phyloP scores from a whole-genome alignment of 2,888 invertebrate species.

The Drosophila ezoana region DNA sequence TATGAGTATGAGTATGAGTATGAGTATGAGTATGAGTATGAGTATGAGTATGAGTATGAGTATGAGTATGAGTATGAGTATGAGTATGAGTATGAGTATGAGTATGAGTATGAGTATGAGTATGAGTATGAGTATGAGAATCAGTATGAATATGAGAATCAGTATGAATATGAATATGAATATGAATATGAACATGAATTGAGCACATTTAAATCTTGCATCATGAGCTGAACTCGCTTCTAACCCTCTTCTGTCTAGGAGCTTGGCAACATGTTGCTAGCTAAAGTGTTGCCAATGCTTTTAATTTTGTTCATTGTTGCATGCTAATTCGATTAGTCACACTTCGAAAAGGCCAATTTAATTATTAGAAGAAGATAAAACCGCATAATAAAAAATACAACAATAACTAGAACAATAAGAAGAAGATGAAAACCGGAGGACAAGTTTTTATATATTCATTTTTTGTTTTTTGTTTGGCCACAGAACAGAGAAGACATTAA shows the following conservation, averaged over 20 bases:
- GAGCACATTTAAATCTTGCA: no score
- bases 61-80: background rate
- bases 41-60: background rate
- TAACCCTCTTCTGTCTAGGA: background rate
- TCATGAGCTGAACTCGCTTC: no score
- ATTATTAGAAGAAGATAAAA: background rate
- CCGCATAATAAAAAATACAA: background rate
- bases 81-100: background rate
- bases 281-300: slow-evolving; percentile 24
- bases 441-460: slow-evolving; percentile 12
- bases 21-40: background rate
- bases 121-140: background rate
- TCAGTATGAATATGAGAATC: background rate
- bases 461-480: slow-evolving; percentile 7
- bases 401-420: slow-evolving; percentile 21
- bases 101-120: background rate
- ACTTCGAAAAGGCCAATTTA: slow-evolving; percentile 30
- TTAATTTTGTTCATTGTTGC: slow-evolving; percentile 6
- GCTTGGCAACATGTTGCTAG: slow-evolving; percentile 34
- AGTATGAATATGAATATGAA: background rate
- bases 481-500: slow-evolving; percentile 31
- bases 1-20: background rate
- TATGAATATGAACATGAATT: background rate
- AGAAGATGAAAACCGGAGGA: slow-evolving; percentile 11
- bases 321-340: slow-evolving; percentile 69